These are phyloP conservation scores for Uropetala carovei DNA, from an alignment of 2,888 invertebrate genomes.

Conservation along the genomic window DNA sequence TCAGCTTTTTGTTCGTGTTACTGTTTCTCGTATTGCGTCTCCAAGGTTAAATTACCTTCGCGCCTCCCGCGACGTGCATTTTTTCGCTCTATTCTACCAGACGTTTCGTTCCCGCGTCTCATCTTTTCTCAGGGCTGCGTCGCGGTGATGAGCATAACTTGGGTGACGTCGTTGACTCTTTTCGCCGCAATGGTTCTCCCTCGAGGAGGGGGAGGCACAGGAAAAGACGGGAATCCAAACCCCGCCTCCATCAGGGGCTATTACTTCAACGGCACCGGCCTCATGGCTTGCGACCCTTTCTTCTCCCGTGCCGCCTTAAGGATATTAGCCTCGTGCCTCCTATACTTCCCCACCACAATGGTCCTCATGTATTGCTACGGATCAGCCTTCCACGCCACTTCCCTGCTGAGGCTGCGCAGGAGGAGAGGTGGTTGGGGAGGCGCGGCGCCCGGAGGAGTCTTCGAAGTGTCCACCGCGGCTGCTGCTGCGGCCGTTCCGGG, in stretches of 20 bases:
- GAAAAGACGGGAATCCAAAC: conserved; percentile 90
- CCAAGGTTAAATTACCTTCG: too few species aligned
- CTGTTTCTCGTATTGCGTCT: too few species aligned
- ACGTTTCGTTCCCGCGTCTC: too few species aligned
- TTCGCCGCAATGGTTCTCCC: conserved; percentile 90
- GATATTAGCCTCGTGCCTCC: conserved; percentile 90
- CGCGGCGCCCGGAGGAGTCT: conserved; percentile 47
- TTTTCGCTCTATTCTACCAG: too few species aligned
- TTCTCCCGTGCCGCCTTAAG: conserved; percentile 86
- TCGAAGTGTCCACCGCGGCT: conserved; percentile 48
- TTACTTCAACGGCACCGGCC: conserved; percentile 91
- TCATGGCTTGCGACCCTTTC: conserved; percentile 92
- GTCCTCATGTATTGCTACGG: conserved; percentile 94
- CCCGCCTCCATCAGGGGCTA: conserved; percentile 93
- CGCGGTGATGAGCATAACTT: conserved; percentile 88
- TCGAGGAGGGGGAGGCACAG: conserved; percentile 90
- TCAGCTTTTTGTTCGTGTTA: too few species aligned
- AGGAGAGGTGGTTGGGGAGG: conserved; percentile 34
- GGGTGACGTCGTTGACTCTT: conserved; percentile 89
- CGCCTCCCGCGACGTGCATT: too few species aligned
- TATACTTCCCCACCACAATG: conserved; percentile 95
- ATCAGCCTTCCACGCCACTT: conserved; percentile 90
- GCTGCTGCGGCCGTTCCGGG: conserved; percentile 33
- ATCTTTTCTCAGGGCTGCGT: conserved; percentile 84
- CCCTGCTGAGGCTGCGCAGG: conserved; percentile 33